phyloP scores from a whole-genome alignment of 2,888 invertebrate genomes.

The Pemphredon lugubris region DNA sequence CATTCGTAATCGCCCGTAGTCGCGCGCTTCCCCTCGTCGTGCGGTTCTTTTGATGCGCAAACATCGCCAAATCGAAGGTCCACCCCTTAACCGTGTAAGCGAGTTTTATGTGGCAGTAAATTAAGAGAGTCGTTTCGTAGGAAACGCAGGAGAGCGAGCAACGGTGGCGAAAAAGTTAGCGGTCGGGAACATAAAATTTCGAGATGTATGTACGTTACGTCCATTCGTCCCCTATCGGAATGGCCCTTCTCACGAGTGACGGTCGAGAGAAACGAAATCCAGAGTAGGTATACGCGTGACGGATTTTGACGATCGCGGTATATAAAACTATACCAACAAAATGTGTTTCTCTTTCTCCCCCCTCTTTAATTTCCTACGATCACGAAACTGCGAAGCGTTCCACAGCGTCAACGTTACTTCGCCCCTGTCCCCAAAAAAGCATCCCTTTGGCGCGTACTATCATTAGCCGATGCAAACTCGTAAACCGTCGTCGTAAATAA shows the following conservation, averaged over 20 bases:
- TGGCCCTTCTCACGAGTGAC: not conserved
- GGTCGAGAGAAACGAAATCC: not conserved
- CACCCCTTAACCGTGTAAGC: constrained; percentile 29
- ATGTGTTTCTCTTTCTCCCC: constrained; percentile 13
- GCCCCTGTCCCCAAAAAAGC: not conserved
- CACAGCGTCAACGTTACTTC: constrained; percentile 9
- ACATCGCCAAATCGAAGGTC: constrained; percentile 27
- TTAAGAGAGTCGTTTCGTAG: constrained; percentile 41
- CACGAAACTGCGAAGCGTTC: constrained; percentile 6
- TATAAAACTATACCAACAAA: constrained; percentile 41
- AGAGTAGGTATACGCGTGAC: constrained; percentile 23
- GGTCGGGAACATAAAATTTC: constrained; percentile 45
- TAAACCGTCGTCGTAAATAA: constrained; percentile 1
- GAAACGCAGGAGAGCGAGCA: constrained; percentile 25
- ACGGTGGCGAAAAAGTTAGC: constrained; percentile 47
- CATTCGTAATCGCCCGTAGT: constrained; percentile 34
- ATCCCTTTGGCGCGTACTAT: not conserved
- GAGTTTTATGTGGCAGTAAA: constrained; percentile 61
- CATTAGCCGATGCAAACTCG: constrained; percentile 10
- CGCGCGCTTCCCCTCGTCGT: constrained; percentile 2
- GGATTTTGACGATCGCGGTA: constrained; percentile 45
- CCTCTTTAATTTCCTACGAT: constrained; percentile 23
- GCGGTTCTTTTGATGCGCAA: constrained; percentile 34
- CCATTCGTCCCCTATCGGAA: not conserved
- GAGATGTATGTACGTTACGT: constrained; percentile 22